Evolutionary conservation across 2,113 vertebrate species (phyloP), one percentile per base, ranked within the genome.

Genomic region (Anser cygnoides): DNA sequence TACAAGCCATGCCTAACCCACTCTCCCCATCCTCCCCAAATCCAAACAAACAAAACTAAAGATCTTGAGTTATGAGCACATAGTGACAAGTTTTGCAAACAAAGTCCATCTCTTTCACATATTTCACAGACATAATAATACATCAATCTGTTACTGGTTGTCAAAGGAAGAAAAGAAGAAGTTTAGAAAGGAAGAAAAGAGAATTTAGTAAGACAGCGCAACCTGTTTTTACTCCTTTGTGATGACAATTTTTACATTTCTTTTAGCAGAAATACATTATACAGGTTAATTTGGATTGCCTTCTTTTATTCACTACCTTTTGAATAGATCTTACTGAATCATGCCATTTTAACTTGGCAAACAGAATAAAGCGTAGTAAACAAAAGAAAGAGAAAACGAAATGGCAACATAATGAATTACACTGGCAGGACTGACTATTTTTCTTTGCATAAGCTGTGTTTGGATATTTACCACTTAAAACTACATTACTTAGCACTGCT

Each of bases 291-390:
- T 93, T 88, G 82, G 21, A 76, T 82, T 81, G 11, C 49, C n/a
- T 28, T 35, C 46, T 90, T 75, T 74, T 67, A 71, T 87, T 93
- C 61, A 21, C 50, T 95, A 12, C 71, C 67, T 90, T 88, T 94
- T 91, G 17, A 28, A 71, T 85, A 89, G 72, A 80, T 83, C 63
- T 87, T 83, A 87, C 71, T 90, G 94, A 90, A 85, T 77, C 39
- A 86, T 57, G 63, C 37, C 63, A 55, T 87, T 89, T 96, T 89
- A 66, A 88, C 41, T 77, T 93, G 77, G 71, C 61, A 89, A 93
- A 92, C 33, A 93, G 76, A 92, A 85, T 72, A 68, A 41, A 41
- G 20, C 26, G 3, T 67, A 80, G 68, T 83, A 63, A 92, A 92
- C 65, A 76, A 82, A 95, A 92, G 73, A 25, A 73, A 73, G 55